These are phyloP conservation scores for Pteropus alecto DNA, from an alignment of 2,113 vertebrate genomes.

Conservation along the genomic window DNA sequence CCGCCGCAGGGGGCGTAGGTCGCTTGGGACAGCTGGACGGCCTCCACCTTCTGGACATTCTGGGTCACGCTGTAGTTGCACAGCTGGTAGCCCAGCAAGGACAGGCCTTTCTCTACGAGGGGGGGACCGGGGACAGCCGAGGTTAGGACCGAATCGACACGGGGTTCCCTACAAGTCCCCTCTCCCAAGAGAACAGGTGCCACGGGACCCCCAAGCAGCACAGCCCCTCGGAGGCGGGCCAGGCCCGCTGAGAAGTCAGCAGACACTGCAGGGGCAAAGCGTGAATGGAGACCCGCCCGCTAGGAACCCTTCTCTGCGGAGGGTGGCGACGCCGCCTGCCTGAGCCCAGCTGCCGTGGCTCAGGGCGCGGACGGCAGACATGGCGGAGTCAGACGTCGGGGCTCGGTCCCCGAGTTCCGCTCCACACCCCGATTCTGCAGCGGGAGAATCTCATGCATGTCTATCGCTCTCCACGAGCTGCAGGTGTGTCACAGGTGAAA, in stretches of 20 bases:
- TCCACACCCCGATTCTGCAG: rapidly evolving
- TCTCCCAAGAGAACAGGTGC: neutral
- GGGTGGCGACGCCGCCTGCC: rapidly evolving
- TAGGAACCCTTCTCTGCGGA: neutral
- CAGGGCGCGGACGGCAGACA: too few species aligned
- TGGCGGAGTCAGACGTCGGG: too few species aligned
- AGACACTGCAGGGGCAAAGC: rapidly evolving
- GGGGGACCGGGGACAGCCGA: neutral
- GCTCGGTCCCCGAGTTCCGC: rapidly evolving
- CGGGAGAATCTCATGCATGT: rapidly evolving
- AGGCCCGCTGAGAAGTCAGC: rapidly evolving
- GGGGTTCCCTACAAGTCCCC: rapidly evolving
- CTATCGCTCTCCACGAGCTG: neutral
- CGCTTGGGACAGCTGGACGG: constrained; percentile 79
- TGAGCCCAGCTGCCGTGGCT: rapidly evolving
- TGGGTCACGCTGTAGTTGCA: constrained; percentile 83
- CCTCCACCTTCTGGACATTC: constrained; percentile 75
- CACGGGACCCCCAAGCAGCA: rapidly evolving
- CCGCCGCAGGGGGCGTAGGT: constrained; percentile 83
- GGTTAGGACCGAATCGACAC: neutral
- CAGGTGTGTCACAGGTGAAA: neutral
- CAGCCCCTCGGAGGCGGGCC: too few species aligned
- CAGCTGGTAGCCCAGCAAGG: constrained; percentile 86
- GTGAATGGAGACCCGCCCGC: rapidly evolving
- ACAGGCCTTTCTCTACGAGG: constrained; percentile 83